Evolutionary conservation across 2,797 vertebrate species (phyloP).

Genomic region (Tamandua tetradactyla): DNA sequence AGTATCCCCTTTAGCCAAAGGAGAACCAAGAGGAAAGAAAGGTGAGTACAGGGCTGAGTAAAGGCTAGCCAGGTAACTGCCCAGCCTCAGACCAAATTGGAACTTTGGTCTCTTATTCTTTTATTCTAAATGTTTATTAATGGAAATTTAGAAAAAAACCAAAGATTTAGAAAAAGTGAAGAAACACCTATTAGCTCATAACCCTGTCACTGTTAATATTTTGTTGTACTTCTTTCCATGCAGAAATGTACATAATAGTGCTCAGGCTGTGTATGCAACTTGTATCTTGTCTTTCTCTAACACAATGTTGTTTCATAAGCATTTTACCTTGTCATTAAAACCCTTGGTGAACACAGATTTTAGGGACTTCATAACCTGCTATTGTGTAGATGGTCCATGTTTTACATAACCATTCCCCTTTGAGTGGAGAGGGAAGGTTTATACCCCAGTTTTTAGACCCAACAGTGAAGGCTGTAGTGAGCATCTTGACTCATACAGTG

Average conservation of each 20-base stretch:
- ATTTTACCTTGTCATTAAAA: not conserved
- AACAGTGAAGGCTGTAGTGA: not conserved
- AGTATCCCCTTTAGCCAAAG: not conserved
- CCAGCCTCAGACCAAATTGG: not conserved
- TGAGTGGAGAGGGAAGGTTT: not conserved
- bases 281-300: constrained; percentile 19
- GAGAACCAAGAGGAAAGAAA: not conserved
- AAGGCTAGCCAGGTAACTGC: not conserved
- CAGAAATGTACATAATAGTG: not conserved
- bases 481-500: not conserved
- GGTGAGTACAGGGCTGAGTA: not conserved
- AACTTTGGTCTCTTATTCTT: not conserved
- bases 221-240: not conserved
- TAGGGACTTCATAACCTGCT: not conserved
- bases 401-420: not conserved
- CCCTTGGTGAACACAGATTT: not conserved
- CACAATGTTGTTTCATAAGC: not conserved
- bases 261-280: not conserved
- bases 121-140: constrained; percentile 21
- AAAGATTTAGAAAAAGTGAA: not conserved
- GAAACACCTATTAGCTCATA: not conserved
- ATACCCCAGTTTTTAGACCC: not conserved
- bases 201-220: constrained; percentile 12
- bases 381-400: not conserved
- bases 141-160: constrained; percentile 41